Base-by-base conservation (phyloP, 1,140 invertebrate genomes). In the Scaptomyza montana region DNA sequence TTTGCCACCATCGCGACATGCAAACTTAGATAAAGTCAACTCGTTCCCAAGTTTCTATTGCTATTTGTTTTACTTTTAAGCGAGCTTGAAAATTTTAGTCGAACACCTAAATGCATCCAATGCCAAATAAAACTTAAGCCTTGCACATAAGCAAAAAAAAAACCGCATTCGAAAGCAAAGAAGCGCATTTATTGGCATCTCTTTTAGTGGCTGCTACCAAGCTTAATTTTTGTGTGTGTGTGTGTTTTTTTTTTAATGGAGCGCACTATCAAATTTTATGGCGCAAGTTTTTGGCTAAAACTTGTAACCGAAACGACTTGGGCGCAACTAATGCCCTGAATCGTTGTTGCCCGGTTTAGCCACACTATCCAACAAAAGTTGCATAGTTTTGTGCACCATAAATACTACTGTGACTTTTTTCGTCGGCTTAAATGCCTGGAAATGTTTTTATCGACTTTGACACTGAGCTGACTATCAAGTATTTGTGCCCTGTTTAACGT, bases 191-290 rank as follows among this genome's bases (percentile, higher is more conserved):
- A 36, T 36, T 36, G 33, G 33, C 33, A 36, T 36, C 33, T 8
- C 30, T 36, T 51, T 51, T 43, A 62, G 33, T 53, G 36, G 8
- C 30, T 25, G 21, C 21, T 25, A 25, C 21, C 21, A 25, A 25
- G 21, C 21, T 4, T 25, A 25, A 25, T 4, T 25, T 25, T 3
- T 6, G 30, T 5, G 30, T 5, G 30, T 16, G 16, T 16, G n/a
- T n/a, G n/a, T n/a, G n/a, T n/a, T n/a, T 1, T 16, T 16, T 16
- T 16, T 16, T 16, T 16, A 16, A 1, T 16, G 30, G 7, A 5
- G 6, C 0, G 46, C 65, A 39, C 74, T 73, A 64, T 64, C 70
- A 49, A 77, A 68, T 86, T 86, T 86, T 43, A 81, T 86, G 74
- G 74, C 51, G 16, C 12, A 85, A 85, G 63, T 84, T 85, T 36